Conservation (phyloP, 2,113 vertebrate genomes). For the Pluvialis apricaria region DNA sequence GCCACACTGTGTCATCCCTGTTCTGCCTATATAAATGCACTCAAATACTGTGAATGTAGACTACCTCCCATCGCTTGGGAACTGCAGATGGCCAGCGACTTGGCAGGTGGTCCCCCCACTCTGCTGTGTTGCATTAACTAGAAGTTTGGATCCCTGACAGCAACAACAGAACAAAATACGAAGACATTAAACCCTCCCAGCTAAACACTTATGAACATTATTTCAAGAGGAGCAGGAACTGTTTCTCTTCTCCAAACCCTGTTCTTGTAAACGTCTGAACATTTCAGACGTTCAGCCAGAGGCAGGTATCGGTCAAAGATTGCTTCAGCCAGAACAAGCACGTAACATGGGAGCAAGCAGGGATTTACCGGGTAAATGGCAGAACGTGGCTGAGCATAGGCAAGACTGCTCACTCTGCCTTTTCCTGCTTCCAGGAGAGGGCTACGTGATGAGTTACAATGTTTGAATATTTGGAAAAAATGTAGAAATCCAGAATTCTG, state of each 20-base stretch:
- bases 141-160: neutral
- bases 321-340: neutral
- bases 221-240: neutral
- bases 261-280: neutral
- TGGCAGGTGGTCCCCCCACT: neutral
- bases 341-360: fast-evolving
- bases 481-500: neutral
- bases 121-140: neutral
- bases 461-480: neutral
- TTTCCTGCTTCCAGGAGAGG: neutral
- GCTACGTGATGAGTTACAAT: fast-evolving
- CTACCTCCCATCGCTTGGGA: neutral
- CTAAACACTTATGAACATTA: neutral
- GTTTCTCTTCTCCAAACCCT: neutral
- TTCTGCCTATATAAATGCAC: neutral
- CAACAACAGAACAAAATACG: neutral
- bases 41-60: neutral
- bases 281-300: neutral
- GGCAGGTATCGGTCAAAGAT: neutral
- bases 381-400: neutral
- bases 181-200: neutral
- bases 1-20: fast-evolving
- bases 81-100: neutral
- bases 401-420: neutral
- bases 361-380: neutral